These are phyloP conservation scores for Limenitis camilla DNA, from an alignment of 2,888 invertebrate species.

Conservation along the genomic window DNA sequence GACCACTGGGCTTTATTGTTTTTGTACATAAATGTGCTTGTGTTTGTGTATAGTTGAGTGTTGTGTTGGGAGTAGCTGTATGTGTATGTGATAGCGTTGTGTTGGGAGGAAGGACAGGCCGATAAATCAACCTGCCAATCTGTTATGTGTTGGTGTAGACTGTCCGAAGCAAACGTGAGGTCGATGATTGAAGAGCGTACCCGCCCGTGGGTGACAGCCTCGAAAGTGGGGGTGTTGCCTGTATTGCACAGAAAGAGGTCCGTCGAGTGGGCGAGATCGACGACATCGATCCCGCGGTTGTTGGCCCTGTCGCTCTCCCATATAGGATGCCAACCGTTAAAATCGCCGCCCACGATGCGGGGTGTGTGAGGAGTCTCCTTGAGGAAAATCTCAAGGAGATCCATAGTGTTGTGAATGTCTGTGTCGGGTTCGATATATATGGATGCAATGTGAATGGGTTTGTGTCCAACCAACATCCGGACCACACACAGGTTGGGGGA, in stretches of 20 bases:
- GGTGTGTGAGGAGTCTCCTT: not conserved
- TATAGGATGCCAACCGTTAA: slow-evolving; percentile 20
- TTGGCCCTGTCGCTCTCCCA: slow-evolving; percentile 14
- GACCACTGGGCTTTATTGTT: not conserved
- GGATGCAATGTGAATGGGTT: slow-evolving; percentile 9
- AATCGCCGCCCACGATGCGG: slow-evolving; percentile 15
- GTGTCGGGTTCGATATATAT: slow-evolving; percentile 14
- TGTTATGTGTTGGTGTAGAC: not conserved
- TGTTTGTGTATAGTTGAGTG: not conserved
- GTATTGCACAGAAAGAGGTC: slow-evolving; percentile 11
- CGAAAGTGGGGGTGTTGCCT: slow-evolving; percentile 20
- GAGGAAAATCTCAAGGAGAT: slow-evolving; percentile 4
- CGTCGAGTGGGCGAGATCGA: slow-evolving; percentile 3
- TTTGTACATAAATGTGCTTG: not conserved
- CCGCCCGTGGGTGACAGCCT: slow-evolving; percentile 17
- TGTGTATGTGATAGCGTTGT: not conserved
- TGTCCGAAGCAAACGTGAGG: slow-evolving; percentile 5
- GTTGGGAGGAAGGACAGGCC: not conserved
- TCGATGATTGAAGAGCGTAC: slow-evolving; percentile 12
- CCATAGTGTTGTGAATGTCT: slow-evolving; percentile 7
- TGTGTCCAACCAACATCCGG: not conserved
- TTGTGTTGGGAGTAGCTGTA: not conserved
- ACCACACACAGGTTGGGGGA: slow-evolving; percentile 11
- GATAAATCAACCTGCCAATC: slow-evolving; percentile 10
- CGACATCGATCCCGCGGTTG: slow-evolving; percentile 1